Evolutionary conservation across 1,140 invertebrate species (phyloP).

Genomic region (Zaprionus tsacasi): DNA sequence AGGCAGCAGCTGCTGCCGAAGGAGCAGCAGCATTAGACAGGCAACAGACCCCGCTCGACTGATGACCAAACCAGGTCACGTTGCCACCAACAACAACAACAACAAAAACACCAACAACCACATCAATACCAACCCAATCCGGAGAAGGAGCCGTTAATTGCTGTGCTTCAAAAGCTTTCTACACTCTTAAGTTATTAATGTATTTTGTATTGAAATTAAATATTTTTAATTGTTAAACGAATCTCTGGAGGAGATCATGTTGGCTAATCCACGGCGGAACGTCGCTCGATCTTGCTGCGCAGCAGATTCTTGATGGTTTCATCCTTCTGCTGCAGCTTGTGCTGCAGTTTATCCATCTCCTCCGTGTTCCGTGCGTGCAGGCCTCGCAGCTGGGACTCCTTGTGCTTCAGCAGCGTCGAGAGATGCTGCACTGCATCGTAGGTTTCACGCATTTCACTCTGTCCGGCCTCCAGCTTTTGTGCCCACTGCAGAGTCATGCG

Average conservation of each 20-base stretch:
- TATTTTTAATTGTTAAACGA: constrained; percentile 78
- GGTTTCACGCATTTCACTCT: constrained; percentile 69
- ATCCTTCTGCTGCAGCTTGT: constrained; percentile 79
- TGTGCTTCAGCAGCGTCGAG: constrained; percentile 78
- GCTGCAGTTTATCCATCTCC: constrained; percentile 74
- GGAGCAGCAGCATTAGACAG: constrained; percentile 37
- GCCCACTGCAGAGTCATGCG: constrained; percentile 81
- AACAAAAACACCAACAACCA: not conserved
- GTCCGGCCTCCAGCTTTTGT: constrained; percentile 73
- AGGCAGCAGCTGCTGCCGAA: constrained; percentile 16
- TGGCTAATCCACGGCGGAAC: constrained; percentile 57
- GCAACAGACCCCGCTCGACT: constrained; percentile 27
- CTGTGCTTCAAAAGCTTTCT: constrained; percentile 77
- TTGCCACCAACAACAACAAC: not conserved
- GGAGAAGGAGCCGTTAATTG: constrained; percentile 50
- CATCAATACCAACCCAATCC: constrained; percentile 10
- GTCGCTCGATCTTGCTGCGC: constrained; percentile 61
- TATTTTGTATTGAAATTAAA: constrained; percentile 82
- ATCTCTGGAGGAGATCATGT: constrained; percentile 36
- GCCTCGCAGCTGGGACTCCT: constrained; percentile 79
- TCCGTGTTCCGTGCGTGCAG: constrained; percentile 68
- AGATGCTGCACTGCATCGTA: constrained; percentile 77
- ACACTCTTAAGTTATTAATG: constrained; percentile 74
- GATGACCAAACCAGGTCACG: constrained; percentile 24
- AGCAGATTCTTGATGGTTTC: constrained; percentile 74